Percentiles rank a stretch among this genome's conserved stretches.
These are phyloP conservation scores for Pristionchus arcanus DNA, from an alignment of 2,888 invertebrate genomes.

Conservation along the genomic window DNA sequence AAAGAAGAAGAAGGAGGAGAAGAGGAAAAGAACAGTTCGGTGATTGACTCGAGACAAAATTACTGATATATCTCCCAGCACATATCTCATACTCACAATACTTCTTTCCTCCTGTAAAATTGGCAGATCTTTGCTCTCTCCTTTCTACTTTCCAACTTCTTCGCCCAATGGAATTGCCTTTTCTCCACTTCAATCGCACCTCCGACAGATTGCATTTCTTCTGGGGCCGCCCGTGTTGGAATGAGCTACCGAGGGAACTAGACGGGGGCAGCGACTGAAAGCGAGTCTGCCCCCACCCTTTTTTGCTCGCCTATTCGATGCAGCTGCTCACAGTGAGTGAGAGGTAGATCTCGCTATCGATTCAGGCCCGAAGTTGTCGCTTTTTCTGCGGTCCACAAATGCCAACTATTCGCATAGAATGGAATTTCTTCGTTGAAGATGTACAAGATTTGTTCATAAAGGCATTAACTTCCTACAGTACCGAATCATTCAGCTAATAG, in stretches of 20 bases:
- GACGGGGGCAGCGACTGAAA: not conserved
- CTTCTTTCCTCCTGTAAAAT: no score
- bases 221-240: not conserved
- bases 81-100: no score
- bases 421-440: no score
- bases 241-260: not conserved
- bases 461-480: no score
- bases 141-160: no score
- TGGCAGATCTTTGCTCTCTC: no score
- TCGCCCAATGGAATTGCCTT: no score
- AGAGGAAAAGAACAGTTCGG: not conserved
- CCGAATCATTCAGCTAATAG: not conserved
- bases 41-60: not conserved
- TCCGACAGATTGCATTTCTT: no score
- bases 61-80: no score
- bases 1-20: not conserved
- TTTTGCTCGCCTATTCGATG: not conserved
- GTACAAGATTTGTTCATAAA: no score
- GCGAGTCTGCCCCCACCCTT: constrained; percentile 1
- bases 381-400: not conserved
- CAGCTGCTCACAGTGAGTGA: not conserved
- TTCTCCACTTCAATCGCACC: no score
- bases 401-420: no score
- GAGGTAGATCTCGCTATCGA: constrained; percentile 35
- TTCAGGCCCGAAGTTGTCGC: not conserved